A percentile compares a stretch with the other conserved stretches of the same genome.
Evolutionary conservation across 2,113 vertebrate species (phyloP).

Genomic region (Corythoichthys intestinalis): DNA sequence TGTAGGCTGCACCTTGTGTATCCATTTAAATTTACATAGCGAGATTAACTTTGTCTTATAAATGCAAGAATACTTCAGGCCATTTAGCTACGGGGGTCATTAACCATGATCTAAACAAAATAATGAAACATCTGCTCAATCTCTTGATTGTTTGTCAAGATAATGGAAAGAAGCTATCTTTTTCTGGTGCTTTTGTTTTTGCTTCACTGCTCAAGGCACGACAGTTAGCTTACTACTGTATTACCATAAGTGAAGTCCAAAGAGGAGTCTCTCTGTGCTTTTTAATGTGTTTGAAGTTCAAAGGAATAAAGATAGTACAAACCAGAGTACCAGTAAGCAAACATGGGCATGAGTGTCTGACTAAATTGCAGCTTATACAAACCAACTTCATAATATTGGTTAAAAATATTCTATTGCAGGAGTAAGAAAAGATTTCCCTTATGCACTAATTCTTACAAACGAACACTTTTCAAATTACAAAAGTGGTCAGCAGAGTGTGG

Average conservation of each 20-base stretch:
- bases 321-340: neutral
- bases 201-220: neutral
- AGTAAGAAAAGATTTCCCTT: too few relatives aligned
- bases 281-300: slow-evolving; percentile 18
- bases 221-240: neutral
- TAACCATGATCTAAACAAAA: slow-evolving; percentile 8
- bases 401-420: neutral
- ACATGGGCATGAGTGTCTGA: too few relatives aligned
- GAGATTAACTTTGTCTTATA: neutral
- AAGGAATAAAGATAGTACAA: slow-evolving; percentile 6
- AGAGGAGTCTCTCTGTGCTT: slow-evolving; percentile 5
- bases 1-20: neutral
- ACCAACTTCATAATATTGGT: neutral
- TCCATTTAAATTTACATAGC: neutral
- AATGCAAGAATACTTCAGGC: neutral
- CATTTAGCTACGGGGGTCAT: neutral
- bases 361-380: neutral
- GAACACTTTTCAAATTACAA: too few relatives aligned
- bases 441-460: too few relatives aligned
- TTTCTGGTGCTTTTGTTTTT: slow-evolving; percentile 9
- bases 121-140: slow-evolving; percentile 11
- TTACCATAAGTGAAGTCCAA: slow-evolving; percentile 3
- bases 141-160: slow-evolving; percentile 7
- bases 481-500: too few relatives aligned
- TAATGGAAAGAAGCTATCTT: slow-evolving; percentile 11